phyloP scores from a whole-genome alignment of 2,797 vertebrate species.

The Linurgus olivaceus region DNA sequence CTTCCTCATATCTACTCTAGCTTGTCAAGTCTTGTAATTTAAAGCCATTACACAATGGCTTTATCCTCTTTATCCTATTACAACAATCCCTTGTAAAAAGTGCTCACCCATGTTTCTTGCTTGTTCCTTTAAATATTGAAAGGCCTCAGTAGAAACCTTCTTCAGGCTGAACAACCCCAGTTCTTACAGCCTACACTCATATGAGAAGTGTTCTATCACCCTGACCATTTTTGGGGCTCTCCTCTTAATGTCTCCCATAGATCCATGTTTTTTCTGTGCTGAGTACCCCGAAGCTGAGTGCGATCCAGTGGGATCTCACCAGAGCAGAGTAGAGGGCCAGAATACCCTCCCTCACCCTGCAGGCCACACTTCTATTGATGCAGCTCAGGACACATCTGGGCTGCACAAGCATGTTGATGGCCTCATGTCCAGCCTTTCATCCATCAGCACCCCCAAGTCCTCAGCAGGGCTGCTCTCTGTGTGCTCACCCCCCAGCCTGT shows the following conservation, averaged over 20 bases:
- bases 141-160: not conserved
- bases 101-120: not conserved
- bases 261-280: not conserved
- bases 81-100: not conserved
- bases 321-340: rapidly evolving
- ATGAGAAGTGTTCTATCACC: not conserved
- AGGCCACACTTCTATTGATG: not conserved
- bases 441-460: not conserved
- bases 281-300: not conserved
- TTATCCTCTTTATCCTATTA: no score
- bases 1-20: not conserved
- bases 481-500: no score
- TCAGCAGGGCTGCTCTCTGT: not conserved
- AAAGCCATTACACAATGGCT: not conserved
- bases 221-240: not conserved
- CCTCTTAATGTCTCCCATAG: not conserved
- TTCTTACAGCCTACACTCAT: not conserved
- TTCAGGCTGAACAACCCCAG: not conserved
- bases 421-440: not conserved
- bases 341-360: not conserved
- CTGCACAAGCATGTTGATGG: not conserved
- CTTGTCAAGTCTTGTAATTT: not conserved
- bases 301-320: not conserved
- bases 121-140: not conserved
- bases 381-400: not conserved